phyloP scores from a whole-genome alignment of 2,113 vertebrate genomes.

The Nothoprocta pentlandii region DNA sequence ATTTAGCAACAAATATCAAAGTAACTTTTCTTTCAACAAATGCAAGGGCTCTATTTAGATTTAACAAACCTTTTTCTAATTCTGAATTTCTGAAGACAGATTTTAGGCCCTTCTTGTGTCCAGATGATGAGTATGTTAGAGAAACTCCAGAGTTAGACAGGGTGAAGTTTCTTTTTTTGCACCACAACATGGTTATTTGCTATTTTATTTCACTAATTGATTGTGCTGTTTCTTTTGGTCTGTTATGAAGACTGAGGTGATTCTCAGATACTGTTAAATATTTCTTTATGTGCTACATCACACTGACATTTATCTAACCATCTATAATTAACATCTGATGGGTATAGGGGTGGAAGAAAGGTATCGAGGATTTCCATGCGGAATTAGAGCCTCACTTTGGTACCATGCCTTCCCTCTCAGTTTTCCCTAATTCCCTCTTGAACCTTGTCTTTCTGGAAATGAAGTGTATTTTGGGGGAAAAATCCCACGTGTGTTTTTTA shows the following conservation, averaged over 20 bases:
- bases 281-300: neutral
- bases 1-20: slow-evolving; percentile 82
- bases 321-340: neutral
- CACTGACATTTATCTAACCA: neutral
- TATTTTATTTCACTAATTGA: neutral
- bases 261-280: neutral
- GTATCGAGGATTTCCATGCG: neutral
- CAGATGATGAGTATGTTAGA: neutral
- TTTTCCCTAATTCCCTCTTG: neutral
- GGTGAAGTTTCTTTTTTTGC: neutral
- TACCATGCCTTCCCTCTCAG: neutral
- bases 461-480: neutral
- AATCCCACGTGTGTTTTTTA: accelerated
- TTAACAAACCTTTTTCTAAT: slow-evolving; percentile 54
- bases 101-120: slow-evolving; percentile 56
- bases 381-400: neutral
- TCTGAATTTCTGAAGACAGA: slow-evolving; percentile 65
- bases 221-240: neutral
- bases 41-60: slow-evolving; percentile 70
- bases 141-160: neutral
- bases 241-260: neutral
- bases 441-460: neutral
- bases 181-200: neutral
- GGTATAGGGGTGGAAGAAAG: neutral
- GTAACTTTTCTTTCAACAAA: slow-evolving; percentile 79